Base-by-base conservation (phyloP, 2,113 vertebrate species). In the Aramus guarauna region DNA sequence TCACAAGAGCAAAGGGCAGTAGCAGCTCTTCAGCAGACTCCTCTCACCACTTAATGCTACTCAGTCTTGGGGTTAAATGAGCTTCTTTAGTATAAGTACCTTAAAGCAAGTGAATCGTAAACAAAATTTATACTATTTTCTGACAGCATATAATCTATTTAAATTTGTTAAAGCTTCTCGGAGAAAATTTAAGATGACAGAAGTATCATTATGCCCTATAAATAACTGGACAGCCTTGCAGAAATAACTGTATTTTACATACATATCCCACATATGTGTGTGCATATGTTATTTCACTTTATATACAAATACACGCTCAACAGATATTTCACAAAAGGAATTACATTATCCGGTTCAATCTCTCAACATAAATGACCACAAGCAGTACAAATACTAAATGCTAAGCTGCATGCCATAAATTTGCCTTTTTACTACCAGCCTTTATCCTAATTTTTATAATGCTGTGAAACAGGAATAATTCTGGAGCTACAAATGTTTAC, bases 111-210 rank as follows among this genome's bases (percentile, higher is more conserved):
- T 96, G 98, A 98, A 98, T 98, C 98, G 96, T 98, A 98, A 98
- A 98, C 98, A 98, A 98, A 98, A 98, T 98, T 98, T 98, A 98
- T 98, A 97, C 97, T 97, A 95, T 98, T 97, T 98, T 97, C 98
- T 98, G 98, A 98, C 98, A 98, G 96, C 78, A 95, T 97, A 95
- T 96, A 97, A 98, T 98, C 98, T 98, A 98, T 97, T 98, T 97
- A 96, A 97, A 98, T 97, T 98, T 98, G 98, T 97, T 98, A 98
- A 98, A 78, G 93, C 96, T 95, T 97, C 96, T 95, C 78, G 2
- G 96, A 95, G 97, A 97, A 98, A 97, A 98, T 97, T 97, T 97
- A 98, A 96, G 97, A 96, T 95, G 96, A 97, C 96, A 98, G 97
- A 97, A 97, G 69, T 86, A 96, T 96, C 96, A 97, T 96, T 95